Base-by-base conservation (phyloP, 35 echinoderm and acorn worm genomes). In the Amphiura filiformis region DNA sequence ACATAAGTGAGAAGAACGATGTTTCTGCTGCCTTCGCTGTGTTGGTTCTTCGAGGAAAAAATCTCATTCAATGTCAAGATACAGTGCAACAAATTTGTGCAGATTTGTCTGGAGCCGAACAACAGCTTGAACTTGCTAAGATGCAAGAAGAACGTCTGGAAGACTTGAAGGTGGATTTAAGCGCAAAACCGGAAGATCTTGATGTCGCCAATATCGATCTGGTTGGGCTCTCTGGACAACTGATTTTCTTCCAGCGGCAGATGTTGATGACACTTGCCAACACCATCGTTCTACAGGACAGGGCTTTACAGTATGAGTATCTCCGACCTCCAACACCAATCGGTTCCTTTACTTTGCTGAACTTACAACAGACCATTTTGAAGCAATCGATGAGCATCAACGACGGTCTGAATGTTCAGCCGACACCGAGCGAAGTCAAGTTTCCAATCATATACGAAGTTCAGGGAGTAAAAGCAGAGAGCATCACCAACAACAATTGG, bases 261-360 rank as follows among this genome's bases (percentile, higher is more conserved):
- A 83, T 83, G 81, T 47, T 83, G 81, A 49, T 83, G 81, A 83
- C 40, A 34, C 31, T 83, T 18, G 38, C 81, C n/a, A 14, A 39
- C 39, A 83, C 81, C 49, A 44, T 83, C 2, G 41, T 83, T 32
- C 22, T 83, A 30, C 81, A 83, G 40, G 81, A 83, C 81, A 83
- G 81, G 32, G 81, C 81, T 56, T 83, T 83, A 31, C 81, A 83
- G 81, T 83, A 83, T 56, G 81, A 83, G 81, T 83, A 83, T 36
- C 39, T 83, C 15, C 12, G 81, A 42, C 81, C 81, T 31, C 81
- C 81, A 15, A 83, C 81, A n/a, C 39, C 38, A n/a, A 44, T 83
- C 49, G 81, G 42, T 17, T 83, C 81, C 26, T 83, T 83, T 36
- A 7, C 40, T 31, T 44, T 83, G 38, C 38, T 83, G 36, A 81